phyloP scores from a whole-genome alignment of 2,797 vertebrate genomes.

The Amazonetta brasiliensis region DNA sequence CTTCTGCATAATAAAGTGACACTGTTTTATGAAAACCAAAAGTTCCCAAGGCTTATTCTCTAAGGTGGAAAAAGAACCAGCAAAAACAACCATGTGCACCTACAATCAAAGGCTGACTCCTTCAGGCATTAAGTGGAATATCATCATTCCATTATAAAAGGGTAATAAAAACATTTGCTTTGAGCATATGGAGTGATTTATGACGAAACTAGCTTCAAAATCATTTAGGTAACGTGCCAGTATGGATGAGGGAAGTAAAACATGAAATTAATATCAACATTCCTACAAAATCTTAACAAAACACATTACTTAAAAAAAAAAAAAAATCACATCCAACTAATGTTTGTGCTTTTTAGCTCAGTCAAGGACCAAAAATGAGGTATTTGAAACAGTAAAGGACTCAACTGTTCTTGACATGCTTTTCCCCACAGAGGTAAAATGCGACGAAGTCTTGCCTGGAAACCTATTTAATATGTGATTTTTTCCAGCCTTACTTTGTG shows the following conservation, averaged over 20 bases:
- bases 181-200: neutral
- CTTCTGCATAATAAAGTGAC: neutral
- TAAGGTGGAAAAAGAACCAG: neutral
- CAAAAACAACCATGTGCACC: neutral
- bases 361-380: conserved; percentile 3
- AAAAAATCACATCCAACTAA: neutral
- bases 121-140: neutral
- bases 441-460: neutral
- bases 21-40: neutral
- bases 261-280: neutral
- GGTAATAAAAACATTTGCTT: neutral
- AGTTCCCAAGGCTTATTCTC: neutral
- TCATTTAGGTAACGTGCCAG: neutral
- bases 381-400: neutral
- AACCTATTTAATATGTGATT: neutral
- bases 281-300: neutral
- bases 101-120: neutral
- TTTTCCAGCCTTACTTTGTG: neutral
- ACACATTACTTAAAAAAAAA: neutral
- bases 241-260: neutral
- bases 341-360: neutral
- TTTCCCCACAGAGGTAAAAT: neutral
- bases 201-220: neutral
- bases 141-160: neutral
- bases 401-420: neutral